These are phyloP conservation scores for Catocala nupta DNA, from an alignment of 2,888 invertebrate genomes.

Conservation along the genomic window DNA sequence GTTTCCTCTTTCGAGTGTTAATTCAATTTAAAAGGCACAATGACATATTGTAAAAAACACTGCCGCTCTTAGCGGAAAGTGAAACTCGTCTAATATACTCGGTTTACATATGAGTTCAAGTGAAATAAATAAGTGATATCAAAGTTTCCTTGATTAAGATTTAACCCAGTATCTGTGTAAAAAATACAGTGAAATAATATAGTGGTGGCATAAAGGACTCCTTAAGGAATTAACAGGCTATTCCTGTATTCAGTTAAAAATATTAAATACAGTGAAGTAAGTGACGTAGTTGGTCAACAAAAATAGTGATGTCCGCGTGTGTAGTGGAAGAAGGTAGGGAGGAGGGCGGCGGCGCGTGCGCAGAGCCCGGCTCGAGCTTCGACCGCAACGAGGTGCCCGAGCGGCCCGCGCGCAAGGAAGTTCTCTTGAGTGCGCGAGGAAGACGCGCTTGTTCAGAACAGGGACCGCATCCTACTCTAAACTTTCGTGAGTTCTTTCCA, in stretches of 20 bases:
- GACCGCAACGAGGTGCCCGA: conserved; percentile 74
- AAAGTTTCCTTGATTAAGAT: too few relatives aligned
- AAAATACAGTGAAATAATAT: too few relatives aligned
- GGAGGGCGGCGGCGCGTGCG: conserved; percentile 68
- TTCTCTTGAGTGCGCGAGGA: conserved; percentile 85
- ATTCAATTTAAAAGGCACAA: too few relatives aligned
- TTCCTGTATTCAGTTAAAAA: neutral
- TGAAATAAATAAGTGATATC: too few relatives aligned
- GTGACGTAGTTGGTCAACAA: conserved; percentile 35
- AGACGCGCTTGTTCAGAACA: conserved; percentile 91
- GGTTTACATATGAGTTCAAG: too few relatives aligned
- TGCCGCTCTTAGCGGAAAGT: too few relatives aligned
- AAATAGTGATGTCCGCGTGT: conserved; percentile 79
- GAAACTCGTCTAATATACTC: too few relatives aligned
- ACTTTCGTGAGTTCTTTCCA: conserved; percentile 71
- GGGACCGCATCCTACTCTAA: conserved; percentile 89
- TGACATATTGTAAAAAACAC: too few relatives aligned
- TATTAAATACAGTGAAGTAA: conserved; percentile 1
- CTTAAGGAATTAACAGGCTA: too few relatives aligned
- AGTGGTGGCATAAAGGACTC: too few relatives aligned
- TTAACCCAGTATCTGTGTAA: too few relatives aligned
- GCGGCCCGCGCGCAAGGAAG: conserved; percentile 76
- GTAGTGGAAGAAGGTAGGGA: conserved; percentile 80
- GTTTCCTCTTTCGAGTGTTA: too few relatives aligned
- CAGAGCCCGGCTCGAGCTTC: conserved; percentile 52